Conservation (phyloP, 2,888 invertebrate genomes). For the Cosmia trapezina region DNA sequence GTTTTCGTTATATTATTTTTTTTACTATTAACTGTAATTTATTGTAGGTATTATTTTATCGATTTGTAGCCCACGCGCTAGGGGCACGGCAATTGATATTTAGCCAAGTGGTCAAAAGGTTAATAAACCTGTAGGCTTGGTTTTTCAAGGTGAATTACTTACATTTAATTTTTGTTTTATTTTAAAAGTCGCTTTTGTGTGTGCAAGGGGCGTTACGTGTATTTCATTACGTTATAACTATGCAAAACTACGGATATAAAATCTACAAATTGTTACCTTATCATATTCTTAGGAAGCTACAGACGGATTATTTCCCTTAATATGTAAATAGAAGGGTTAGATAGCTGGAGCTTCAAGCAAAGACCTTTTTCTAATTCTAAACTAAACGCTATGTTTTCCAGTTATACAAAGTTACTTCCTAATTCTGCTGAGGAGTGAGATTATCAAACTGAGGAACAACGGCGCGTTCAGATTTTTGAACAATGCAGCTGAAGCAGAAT, state of each 20-base stretch:
- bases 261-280: neutral
- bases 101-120: too few species aligned
- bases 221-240: neutral
- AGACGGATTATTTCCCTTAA: neutral
- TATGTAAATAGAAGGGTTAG: neutral
- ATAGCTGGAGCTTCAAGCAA: neutral
- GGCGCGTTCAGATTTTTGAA: slow-evolving; percentile 24
- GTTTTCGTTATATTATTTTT: too few species aligned
- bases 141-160: too few species aligned
- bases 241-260: too few species aligned
- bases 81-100: too few species aligned
- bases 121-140: neutral
- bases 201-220: neutral
- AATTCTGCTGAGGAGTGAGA: slow-evolving; percentile 27
- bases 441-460: slow-evolving; percentile 12
- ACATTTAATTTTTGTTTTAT: too few species aligned
- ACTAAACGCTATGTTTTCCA: neutral
- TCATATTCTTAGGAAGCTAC: neutral
- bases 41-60: too few species aligned
- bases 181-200: neutral
- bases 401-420: slow-evolving; percentile 23
- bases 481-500: slow-evolving; percentile 19
- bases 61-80: too few species aligned
- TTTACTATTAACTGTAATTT: too few species aligned
- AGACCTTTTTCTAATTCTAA: neutral